Evolutionary conservation across 2,888 invertebrate genomes (phyloP).

Genomic region (Drosophila buzzatii): DNA sequence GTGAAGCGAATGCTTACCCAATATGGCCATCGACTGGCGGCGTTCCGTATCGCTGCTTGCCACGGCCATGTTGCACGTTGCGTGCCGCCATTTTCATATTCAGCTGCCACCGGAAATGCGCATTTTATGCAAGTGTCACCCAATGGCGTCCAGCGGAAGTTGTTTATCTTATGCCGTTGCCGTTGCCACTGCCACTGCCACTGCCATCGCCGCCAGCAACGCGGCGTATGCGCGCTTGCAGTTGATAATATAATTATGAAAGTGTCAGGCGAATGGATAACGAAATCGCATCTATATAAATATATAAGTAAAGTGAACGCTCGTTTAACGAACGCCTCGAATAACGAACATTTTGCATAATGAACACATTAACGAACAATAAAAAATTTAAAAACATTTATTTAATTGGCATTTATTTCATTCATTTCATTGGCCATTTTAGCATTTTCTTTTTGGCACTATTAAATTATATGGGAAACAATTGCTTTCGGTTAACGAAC

Average conservation of each 20-base stretch:
- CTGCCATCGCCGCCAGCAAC: conserved; percentile 9
- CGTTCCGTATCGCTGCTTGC: conserved; percentile 18
- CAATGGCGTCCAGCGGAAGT: conserved; percentile 58
- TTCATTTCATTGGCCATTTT: too few species aligned
- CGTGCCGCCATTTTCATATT: conserved; percentile 55
- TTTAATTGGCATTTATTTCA: too few species aligned
- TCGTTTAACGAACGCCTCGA: too few species aligned
- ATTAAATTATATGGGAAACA: too few species aligned
- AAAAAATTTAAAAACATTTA: too few species aligned
- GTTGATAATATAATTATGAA: conserved; percentile 2
- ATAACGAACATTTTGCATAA: too few species aligned
- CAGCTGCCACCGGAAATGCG: conserved; percentile 55
- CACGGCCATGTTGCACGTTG: conserved; percentile 3
- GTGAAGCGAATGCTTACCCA: conserved; percentile 29
- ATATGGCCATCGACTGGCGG: conserved; percentile 40
- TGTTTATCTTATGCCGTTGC: conserved; percentile 60
- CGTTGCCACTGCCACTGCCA: neutral
- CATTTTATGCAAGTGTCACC: conserved; percentile 66
- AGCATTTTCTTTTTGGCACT: too few species aligned
- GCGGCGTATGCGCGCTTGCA: conserved; percentile 5
- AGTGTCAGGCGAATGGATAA: neutral
- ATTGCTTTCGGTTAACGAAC: too few species aligned
- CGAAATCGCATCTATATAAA: too few species aligned
- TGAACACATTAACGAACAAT: too few species aligned
- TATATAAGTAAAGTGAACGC: neutral